Base-by-base conservation (phyloP, 2,888 invertebrate species). In the Acrocyrtus sp. region DNA sequence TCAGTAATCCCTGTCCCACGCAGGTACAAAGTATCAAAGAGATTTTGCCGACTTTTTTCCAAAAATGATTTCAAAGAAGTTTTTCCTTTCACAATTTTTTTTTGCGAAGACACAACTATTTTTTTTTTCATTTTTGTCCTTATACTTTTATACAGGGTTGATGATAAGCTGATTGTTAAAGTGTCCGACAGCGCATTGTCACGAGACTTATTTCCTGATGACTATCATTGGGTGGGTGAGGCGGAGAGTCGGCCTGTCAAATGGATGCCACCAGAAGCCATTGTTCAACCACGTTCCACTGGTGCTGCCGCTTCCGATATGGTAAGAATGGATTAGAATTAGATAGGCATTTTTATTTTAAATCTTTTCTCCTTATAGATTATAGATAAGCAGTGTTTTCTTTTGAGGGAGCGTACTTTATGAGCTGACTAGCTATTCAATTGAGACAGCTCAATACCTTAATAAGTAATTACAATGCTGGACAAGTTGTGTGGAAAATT, bases 211-310 rank as follows among this genome's bases (percentile, higher is more conserved):
- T 97, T 96, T 86, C 93, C 96, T 17, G 90, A 90, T 77, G 97
- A 98, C 85, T 97, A 97, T 85, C 93, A 95, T 84, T 95, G 95
- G 85, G 87, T 96, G 74, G 95, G 94, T 1, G 96, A 96, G 86
- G 95, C 95, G 83, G 95, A 96, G 84, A 95, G 95, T 84, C 88
- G 96, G 69, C 96, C 97, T 1, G 91, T 97, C 78, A 96, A 95
- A 85, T 97, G 96, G 96, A 89, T 96, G 87, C 92, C 96, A 0
- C 87, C 94, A 45, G 97, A 97, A 85, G 66, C 63, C 60, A 91
- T 93, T 34, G 85, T 95, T 72, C 87, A 92, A 66, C 90, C 91
- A 82, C 90, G 92, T 83, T 96, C 93, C 84, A 91, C 92, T 72
- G 90, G 91, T 56, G 91, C 94, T 67, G 93, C 95, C 61, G 93